Evolutionary conservation across 2,888 invertebrate species (phyloP).

Genomic region (Polylopha cassiicola): DNA sequence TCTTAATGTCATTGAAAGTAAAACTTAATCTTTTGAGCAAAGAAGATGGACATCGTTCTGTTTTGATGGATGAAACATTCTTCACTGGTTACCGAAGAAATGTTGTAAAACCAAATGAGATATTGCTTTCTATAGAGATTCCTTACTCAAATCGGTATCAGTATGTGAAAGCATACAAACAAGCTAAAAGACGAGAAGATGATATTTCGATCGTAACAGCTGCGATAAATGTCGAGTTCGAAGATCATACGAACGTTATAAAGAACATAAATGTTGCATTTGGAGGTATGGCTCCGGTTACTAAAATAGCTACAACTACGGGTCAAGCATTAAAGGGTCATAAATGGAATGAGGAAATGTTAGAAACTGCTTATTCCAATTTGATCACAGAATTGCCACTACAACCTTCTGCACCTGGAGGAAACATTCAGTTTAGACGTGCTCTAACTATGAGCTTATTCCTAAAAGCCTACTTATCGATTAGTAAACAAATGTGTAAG

Average conservation of each 20-base stretch:
- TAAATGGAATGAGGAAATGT: constrained; percentile 81
- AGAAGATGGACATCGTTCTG: constrained; percentile 71
- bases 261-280: constrained; percentile 83
- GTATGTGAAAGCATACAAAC: constrained; percentile 87
- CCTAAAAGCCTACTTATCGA: constrained; percentile 82
- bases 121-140: constrained; percentile 83
- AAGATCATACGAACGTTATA: constrained; percentile 70
- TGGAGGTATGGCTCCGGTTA: constrained; percentile 96
- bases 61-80: constrained; percentile 85
- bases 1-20: constrained; percentile 90
- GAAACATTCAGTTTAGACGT: constrained; percentile 86
- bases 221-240: constrained; percentile 82
- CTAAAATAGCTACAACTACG: constrained; percentile 86
- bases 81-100: constrained; percentile 89
- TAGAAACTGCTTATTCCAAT: constrained; percentile 80
- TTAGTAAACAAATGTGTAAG: constrained; percentile 73
- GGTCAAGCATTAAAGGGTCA: constrained; percentile 76
- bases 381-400: constrained; percentile 88
- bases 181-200: constrained; percentile 90
- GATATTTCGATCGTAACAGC: constrained; percentile 94
- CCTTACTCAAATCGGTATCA: constrained; percentile 83
- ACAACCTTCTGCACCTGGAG: constrained; percentile 87
- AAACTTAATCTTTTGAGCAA: constrained; percentile 81
- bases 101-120: constrained; percentile 82
- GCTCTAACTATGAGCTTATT: constrained; percentile 87